Base-by-base conservation (phyloP, 2,797 vertebrate species). In the Chromis chromis region DNA sequence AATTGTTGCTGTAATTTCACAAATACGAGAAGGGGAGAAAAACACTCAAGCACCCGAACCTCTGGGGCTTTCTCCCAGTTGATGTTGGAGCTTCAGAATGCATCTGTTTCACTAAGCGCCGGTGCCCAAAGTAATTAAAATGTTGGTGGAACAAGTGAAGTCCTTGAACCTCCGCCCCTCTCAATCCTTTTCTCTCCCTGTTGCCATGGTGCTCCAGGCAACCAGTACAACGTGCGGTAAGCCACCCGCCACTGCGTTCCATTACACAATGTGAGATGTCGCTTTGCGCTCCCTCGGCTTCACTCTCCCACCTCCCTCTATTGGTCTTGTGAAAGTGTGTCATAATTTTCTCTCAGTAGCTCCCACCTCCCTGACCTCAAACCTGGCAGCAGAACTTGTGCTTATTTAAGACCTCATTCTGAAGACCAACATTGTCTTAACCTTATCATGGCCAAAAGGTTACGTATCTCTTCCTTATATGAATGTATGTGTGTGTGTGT, bases 161-260 rank as follows among this genome's bases (percentile, higher is more conserved):
- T 93, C 93, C 93, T 94, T 94, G 92, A 94, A 94, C 93, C 76
- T 76, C 82, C 42, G 33, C 74, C 83, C 81, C 82, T 83, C 82
- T 88, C 81, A 57, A 27, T 88, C 68, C 70, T 80, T 65, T 58
- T 78, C 66, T 88, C 77, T 85, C 79, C 65, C 79, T 88, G 93
- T 95, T 95, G 93, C 93, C 91, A 95, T 94, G 92, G 93, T 62
- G 86, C 91, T 92, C 70, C 82, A 89, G 83, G 90, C 84, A 82
- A 86, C 81, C 77, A 66, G 75, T 86, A 63, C 74, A 85, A 74
- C 62, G 27, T 85, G 74, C 77, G 81, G 86, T 52, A 76, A 86
- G 84, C 80, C 85, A 84, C 82, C 79, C 80, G 81, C 82, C 82
- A 74, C 72, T 53, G 55, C 54, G 65, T 71, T 92, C 81, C 74